Base-by-base conservation (phyloP, 2,888 invertebrate genomes). In the Nematopogon swammerdamellus region DNA sequence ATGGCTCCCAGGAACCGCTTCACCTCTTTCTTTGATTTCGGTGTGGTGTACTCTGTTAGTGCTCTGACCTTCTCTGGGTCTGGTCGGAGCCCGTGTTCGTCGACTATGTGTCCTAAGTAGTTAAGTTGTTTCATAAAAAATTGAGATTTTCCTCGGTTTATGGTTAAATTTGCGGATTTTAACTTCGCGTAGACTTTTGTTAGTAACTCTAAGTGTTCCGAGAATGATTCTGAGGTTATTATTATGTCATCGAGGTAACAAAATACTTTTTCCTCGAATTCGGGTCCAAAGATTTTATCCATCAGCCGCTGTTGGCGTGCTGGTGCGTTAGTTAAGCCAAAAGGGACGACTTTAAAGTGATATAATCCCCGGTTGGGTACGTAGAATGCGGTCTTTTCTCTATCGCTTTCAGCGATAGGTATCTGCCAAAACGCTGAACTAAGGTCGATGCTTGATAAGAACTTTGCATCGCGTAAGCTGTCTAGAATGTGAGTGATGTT, bases 101-200 rank as follows among this genome's bases (percentile, higher is more conserved):
- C 59, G 0, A 72, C 60, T 4, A 51, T 45, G 43, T 49, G 45
- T 3, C 68, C 66, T 6, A 68, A 49, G 50, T 58, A 63, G 20
- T 54, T 55, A 2, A 65, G 45, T 14, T 54, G 47, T 17, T 20
- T 25, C 19, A 50, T 49, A 25, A 56, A 56, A 48, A 59, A 59
- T 16, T 54, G 44, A 44, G 55, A 55, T 45, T 64, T 63, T 0
- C 49, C 50, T 2, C 50, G 25, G 30, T 61, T 61, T 1, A 65
- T 46, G 2, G 57, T 62, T 4, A 64, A 47, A 16, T 57, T 55
- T 4, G 60, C 59, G 2, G 52, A 45, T 11, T 51, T 45, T 1
- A 62, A 50, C 17, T 53, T 47, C 0, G 52, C 46, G 1, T 54
- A 49, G 2, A 61, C 56, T 14, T 49, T 47, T 2, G 49, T 19